Base-by-base conservation (phyloP, 2,797 vertebrate genomes). In the Sebastes diploproa region DNA sequence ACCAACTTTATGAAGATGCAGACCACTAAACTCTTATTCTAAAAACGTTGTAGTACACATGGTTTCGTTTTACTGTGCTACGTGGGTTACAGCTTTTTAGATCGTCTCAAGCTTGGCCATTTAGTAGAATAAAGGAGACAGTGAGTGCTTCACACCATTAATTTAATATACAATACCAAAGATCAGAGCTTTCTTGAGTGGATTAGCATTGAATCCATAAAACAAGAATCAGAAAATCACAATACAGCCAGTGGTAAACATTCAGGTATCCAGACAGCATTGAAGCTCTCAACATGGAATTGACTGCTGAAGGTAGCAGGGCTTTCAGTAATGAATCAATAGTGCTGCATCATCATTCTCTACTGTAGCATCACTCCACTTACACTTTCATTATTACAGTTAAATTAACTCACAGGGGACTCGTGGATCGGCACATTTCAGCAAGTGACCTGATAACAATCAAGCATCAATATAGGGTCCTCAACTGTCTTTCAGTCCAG, bases 1-100 rank as follows among this genome's bases (percentile, higher is more conserved):
- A n/a, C 16, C 7, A 69, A 52, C 38, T 85, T 85, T 61, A 52
- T 76, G 65, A 82, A 34, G 10, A 54, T 67, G 56, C 36, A 60
- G 10, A 55, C 76, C 56, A 42, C 23, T 64, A 5, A 81, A 59
- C 52, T 66, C 12, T 23, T 63, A 59, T n/a, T 80, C 29, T 62
- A 61, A 77, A 80, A 84, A 64, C 36, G 42, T 30, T 75, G 56
- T 60, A n/a, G 32, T 30, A 7, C 66, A 66, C 42, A 42, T 63
- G 38, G 27, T 71, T 79, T 78, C 13, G 4, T 42, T 88, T 54
- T 67, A 32, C 34, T 11, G 16, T 18, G 32, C 58, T 62, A 2
- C 68, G 16, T 75, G 66, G 7, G n/a, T 65, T 64, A 23, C 14
- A 72, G 50, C 34, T 80, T 73, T 75, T 74, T 29, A 65, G 16